Base-by-base conservation (phyloP, 35 echinoderm and acorn worm species). In the Apostichopus californicus region DNA sequence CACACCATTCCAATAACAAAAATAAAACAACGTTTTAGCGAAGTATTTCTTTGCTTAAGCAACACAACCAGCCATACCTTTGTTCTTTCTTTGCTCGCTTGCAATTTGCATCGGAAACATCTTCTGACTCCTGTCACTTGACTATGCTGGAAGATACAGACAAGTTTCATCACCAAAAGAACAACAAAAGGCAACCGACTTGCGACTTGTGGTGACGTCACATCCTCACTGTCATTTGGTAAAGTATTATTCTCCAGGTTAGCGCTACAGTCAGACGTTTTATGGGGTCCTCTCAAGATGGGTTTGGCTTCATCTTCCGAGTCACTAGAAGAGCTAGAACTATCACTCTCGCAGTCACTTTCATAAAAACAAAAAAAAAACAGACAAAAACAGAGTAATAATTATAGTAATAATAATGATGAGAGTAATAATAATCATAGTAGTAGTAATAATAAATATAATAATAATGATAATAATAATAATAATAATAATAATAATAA, bases 41-140 rank as follows among this genome's bases (percentile, higher is more conserved):
- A 46, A 46, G 34, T 28, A 46, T 46, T 46, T 46, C 34, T 46
- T 46, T 46, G 34, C 34, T 46, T 46, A 46, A 46, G 34, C 34
- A 46, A 46, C 34, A 46, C 34, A 46, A 46, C 3, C 34, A 46
- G 34, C 34, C 3, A 54, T 83, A 83, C 80, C 80, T 83, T 46
- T 55, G 46, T 14, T 17, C 52, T 46, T 83, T 83, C 80, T 55
- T 56, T 56, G 18, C 18, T 34, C 15, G 34, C 80, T 55, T 18
- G 25, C 34, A 83, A 13, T 20, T 56, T 83, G 55, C 80, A 83
- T 15, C 80, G 24, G 80, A 83, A 83, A 13, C 80, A 83, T 83
- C 55, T 83, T 14, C 80, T 83, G 46, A 13, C 55, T 17, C 80
- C 80, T 17, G 22, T 83, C 6, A 83, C 80, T 25, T 83, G 34